These are phyloP conservation scores for Camponotus fellah DNA, from an alignment of 2,888 invertebrate species.

Conservation along the genomic window DNA sequence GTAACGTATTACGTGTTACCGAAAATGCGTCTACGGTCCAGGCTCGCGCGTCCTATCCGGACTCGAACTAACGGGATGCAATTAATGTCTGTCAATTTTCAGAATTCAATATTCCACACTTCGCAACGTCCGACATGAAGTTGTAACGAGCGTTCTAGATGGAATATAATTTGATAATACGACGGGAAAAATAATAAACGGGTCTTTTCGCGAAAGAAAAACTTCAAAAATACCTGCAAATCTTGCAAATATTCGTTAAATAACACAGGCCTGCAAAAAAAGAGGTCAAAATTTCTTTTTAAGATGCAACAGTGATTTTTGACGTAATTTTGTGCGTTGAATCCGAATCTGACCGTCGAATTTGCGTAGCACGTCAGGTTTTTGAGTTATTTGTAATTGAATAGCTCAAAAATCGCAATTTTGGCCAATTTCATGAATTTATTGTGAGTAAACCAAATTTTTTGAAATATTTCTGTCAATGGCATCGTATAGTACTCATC, in stretches of 20 bases:
- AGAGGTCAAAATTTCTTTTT: too few species aligned
- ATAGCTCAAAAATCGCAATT: too few species aligned
- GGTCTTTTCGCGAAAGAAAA: neutral
- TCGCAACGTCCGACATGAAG: constrained; percentile 23
- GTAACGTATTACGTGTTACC: constrained; percentile 47
- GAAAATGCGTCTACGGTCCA: constrained; percentile 43
- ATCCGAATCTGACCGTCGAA: too few species aligned
- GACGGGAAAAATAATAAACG: constrained; percentile 12
- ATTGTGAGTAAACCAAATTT: too few species aligned
- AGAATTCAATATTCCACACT: constrained; percentile 53
- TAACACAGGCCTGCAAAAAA: too few species aligned
- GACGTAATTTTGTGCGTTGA: too few species aligned
- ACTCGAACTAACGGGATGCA: constrained; percentile 55
- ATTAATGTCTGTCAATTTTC: constrained; percentile 57
- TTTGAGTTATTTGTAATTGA: too few species aligned
- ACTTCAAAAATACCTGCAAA: neutral
- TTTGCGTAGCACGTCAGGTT: too few species aligned
- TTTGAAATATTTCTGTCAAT: too few species aligned
- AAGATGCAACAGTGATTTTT: too few species aligned
- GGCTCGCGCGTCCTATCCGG: constrained; percentile 37
- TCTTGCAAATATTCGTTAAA: neutral
- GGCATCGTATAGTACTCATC: too few species aligned
- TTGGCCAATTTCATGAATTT: too few species aligned
- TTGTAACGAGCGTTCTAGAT: constrained; percentile 28
- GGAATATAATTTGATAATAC: constrained; percentile 26